Conservation (phyloP, 2,113 vertebrate species). For the Guaruba guarouba region DNA sequence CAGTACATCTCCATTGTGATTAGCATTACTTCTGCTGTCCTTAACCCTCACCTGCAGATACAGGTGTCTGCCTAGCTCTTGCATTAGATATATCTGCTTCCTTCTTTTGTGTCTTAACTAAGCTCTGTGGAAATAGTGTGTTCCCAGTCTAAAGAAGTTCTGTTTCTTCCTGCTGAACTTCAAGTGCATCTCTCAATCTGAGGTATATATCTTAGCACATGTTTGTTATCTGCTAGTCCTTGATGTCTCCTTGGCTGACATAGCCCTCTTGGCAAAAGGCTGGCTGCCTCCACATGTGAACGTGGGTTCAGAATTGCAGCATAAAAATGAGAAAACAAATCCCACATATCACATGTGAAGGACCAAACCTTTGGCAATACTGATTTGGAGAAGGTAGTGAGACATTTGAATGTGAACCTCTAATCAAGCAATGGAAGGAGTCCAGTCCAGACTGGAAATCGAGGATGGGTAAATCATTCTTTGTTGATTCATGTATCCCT, state of each 20-base stretch:
- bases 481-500: not conserved
- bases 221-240: not conserved
- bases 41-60: not conserved
- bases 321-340: not conserved
- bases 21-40: not conserved
- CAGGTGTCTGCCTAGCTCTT: not conserved
- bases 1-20: not conserved
- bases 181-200: not conserved
- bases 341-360: not conserved
- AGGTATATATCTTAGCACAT: too few species aligned
- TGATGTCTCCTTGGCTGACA: not conserved
- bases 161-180: not conserved
- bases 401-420: not conserved
- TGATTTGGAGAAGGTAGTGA: not conserved
- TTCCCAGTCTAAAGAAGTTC: not conserved
- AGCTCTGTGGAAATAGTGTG: not conserved
- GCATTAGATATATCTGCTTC: fast-evolving
- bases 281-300: not conserved
- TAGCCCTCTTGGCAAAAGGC: not conserved
- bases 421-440: not conserved
- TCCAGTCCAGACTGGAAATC: not conserved
- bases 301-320: not conserved
- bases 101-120: not conserved
- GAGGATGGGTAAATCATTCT: not conserved
- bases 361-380: not conserved